These are phyloP conservation scores for Hydropotes inermis DNA, from an alignment of 2,113 vertebrate genomes.

Conservation along the genomic window DNA sequence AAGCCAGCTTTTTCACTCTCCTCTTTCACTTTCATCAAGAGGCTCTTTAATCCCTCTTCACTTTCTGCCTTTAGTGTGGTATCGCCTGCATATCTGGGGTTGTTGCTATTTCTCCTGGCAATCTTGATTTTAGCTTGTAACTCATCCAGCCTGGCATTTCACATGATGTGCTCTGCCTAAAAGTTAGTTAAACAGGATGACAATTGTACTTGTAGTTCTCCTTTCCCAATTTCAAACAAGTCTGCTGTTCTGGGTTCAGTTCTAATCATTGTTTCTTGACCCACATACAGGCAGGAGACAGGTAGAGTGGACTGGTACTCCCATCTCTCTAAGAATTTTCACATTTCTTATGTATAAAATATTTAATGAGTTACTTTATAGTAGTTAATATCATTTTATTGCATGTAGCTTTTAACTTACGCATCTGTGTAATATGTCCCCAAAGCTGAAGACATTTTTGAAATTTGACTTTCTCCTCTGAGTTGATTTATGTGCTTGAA, in stretches of 20 bases:
- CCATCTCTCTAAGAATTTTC: neutral
- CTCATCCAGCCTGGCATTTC: neutral
- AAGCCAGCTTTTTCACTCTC: neutral
- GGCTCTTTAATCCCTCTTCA: neutral
- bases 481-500: neutral
- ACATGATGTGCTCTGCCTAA: neutral
- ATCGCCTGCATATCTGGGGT: neutral
- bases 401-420: neutral
- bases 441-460: neutral
- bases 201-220: neutral
- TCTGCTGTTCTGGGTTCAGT: neutral
- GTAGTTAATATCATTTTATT: neutral
- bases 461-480: neutral
- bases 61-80: neutral
- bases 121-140: neutral
- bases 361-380: neutral
- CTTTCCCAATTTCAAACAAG: neutral
- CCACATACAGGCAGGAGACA: neutral
- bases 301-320: neutral
- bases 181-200: neutral
- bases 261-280: neutral
- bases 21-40: neutral
- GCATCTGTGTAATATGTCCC: neutral
- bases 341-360: neutral
- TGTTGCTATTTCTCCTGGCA: neutral